phyloP scores from a whole-genome alignment of 2,888 invertebrate species.

The Bombylius discolor region DNA sequence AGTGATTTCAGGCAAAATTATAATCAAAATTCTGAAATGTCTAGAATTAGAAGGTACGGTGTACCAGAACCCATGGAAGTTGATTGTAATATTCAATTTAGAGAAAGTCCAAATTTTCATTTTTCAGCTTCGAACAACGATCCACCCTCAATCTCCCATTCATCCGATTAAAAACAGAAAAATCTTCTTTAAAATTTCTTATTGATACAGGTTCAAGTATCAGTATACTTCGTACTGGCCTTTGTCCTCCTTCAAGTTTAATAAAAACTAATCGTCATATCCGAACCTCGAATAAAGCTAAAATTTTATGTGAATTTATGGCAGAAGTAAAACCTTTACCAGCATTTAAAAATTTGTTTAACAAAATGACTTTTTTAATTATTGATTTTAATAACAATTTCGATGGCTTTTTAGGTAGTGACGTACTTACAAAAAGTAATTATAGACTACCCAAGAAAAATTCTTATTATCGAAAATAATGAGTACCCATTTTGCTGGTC shows the following conservation, averaged over 20 bases:
- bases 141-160: background rate
- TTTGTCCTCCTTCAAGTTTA: background rate
- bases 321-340: background rate
- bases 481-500: background rate
- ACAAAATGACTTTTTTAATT: background rate
- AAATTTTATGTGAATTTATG: background rate
- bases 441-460: background rate
- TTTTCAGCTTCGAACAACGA: background rate
- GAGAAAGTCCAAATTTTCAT: background rate
- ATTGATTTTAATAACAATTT: background rate
- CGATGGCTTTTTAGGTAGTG: background rate
- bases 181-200: background rate
- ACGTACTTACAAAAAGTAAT: background rate
- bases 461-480: background rate
- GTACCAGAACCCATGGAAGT: background rate
- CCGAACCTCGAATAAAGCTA: background rate
- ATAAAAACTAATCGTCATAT: background rate
- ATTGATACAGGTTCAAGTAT: background rate
- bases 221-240: background rate
- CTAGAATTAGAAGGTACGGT: slow-evolving; percentile 1
- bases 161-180: background rate
- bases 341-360: background rate
- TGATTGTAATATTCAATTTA: background rate
- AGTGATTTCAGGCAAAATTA: background rate
- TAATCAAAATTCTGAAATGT: background rate